Evolutionary conservation across 2,797 vertebrate genomes (phyloP), one percentile per base, ranked within the genome.

Genomic region (Selene dorsalis): DNA sequence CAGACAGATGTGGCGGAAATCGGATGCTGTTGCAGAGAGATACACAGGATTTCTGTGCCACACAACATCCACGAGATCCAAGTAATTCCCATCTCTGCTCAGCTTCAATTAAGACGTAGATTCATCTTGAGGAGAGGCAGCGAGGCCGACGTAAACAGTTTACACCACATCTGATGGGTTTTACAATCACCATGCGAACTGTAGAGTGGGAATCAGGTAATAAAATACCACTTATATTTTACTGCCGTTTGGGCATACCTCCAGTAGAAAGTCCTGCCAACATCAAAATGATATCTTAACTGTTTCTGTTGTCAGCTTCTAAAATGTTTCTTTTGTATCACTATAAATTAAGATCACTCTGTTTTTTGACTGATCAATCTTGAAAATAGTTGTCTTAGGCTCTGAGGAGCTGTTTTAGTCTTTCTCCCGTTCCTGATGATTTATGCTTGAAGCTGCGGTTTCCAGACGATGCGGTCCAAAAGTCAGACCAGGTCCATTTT

Each of bases 1-100:
- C 87, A 84, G 85, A 75, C 88, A 91, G 84, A 90, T 84, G 89
- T 88, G 60, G 61, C 57, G 68, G 47, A 18, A 39, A 58, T 55
- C 11, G 17, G 69, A 85, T n/a, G 69, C 75, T 80, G 75, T 79
- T 81, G 17, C 60, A 63, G 64, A 69, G 64, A 69, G 72, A 83
- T 58, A 67, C 61, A 53, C 13, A 65, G 62, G 38, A 45, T 63
- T 62, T 77, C 48, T 55, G 41, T 26, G 48, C 50, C 70, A 10
- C 80, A 53, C 57, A 30, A 9, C 20, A 56, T 69, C 71, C 39
- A 0, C 39, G 2, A 39, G 13, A 66, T 56, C n/a, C 45, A 75
- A 86, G 77, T 1, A 7, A 59, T 80, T 73, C 83, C 71, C 61
- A 61, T 82, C 69, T 48, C 62, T 10, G 10, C 14, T 83, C 85